Evolutionary conservation across 2,797 vertebrate genomes (phyloP), one percentile per base, ranked within the genome.

Genomic region (Macropodus opercularis): DNA sequence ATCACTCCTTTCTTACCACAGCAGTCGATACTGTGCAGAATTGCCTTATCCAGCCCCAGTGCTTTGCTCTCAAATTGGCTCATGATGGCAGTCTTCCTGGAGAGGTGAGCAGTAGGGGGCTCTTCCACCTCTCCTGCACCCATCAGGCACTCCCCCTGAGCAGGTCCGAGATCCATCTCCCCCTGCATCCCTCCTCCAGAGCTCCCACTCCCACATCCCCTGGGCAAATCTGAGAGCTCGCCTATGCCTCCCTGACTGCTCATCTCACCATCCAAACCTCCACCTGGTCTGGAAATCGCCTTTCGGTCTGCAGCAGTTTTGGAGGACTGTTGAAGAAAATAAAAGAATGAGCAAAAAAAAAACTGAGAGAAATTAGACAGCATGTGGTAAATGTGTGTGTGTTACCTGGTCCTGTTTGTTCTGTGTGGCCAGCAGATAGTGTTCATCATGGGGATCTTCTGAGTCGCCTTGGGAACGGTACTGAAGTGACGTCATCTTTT

Each of bases 11-110:
- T 24, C 94, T 95, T 93, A 99, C 97, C 94, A 32, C 96, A 99
- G 86, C 95, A 98, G 90, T 99, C 96, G n/a, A 99, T 98, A 81
- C 97, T 98, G 35, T 99, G 96, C 71, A 99, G 93, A 79, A 99
- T 94, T 56, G 96, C 96, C 85, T 99, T 99, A 80, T 99, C 97
- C 79, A 99, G 87, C 24, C 96, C 97, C 51, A 99, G 87, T 1
- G 96, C 96, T 92, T 98, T 99, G 68, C 97, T 96, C 87, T 99
- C 98, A 87, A 98, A 98, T 79, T 98, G 95, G 15, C 94, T 94
- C 76, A 93, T 70, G 38, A 92, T 72, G 15, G 95, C 95, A 0
- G 93, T 94, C 87, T 97, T 98, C 74, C 96, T 92, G 75, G 94
- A 96, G 85, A 95, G 89, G 75, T 96, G 91, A 12, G 93, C 88